phyloP scores from a whole-genome alignment of 2,888 invertebrate genomes.

The Euplagia quadripunctaria region DNA sequence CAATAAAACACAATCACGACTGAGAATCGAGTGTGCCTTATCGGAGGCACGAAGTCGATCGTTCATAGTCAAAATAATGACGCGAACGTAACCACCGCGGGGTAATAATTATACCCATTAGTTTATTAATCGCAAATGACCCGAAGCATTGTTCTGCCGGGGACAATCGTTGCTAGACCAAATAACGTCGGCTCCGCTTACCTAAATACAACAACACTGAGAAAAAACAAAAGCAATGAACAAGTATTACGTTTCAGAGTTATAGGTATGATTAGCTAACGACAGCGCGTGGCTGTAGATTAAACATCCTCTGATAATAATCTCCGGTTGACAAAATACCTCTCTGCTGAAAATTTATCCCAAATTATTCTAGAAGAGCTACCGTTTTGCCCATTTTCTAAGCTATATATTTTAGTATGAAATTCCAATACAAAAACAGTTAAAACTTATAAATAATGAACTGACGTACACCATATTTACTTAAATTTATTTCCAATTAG shows the following conservation, averaged over 20 bases:
- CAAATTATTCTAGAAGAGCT: neutral
- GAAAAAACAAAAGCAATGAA: constrained; percentile 66
- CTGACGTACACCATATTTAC: neutral
- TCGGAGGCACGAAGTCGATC: constrained; percentile 79
- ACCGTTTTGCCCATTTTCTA: neutral
- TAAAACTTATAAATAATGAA: neutral
- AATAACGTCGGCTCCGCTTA: constrained; percentile 78
- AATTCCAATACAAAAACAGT: neutral
- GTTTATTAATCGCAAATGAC: constrained; percentile 79
- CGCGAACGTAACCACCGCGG: constrained; percentile 63
- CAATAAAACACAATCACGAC: constrained; percentile 68
- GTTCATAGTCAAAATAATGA: constrained; percentile 84
- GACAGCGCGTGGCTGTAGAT: neutral
- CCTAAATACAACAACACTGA: constrained; percentile 67
- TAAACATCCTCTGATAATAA: constrained; percentile 4
- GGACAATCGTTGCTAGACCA: constrained; percentile 85
- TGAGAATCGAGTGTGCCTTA: constrained; percentile 76
- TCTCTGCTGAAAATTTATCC: neutral
- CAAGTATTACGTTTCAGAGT: constrained; percentile 65
- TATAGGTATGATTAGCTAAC: constrained; percentile 41
- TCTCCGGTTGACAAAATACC: neutral
- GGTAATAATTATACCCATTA: constrained; percentile 80
- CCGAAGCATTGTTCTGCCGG: constrained; percentile 77
- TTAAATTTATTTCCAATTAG: neutral
- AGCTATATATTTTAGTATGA: neutral